Percentiles rank a stretch among this genome's conserved stretches.
Conservation (phyloP, 2,888 invertebrate species). For the Lysandra coridon region DNA sequence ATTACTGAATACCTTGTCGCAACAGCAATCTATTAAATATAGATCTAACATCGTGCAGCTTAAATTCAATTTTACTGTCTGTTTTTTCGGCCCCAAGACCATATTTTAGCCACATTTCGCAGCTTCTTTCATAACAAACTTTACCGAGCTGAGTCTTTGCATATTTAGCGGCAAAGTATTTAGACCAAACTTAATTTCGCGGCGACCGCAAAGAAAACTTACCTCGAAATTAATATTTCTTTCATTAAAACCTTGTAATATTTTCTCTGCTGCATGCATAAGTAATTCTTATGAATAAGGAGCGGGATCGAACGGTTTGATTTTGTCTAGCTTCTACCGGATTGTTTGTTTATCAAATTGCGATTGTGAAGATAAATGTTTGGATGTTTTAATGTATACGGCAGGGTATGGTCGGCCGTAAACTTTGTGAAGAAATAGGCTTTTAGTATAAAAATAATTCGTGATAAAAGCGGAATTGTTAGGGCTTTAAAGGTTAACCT, state of each 20-base stretch:
- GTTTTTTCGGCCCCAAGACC: neutral
- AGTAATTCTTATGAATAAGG: conserved; percentile 79
- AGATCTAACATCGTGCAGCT: too few species aligned
- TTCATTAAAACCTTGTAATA: conserved; percentile 82
- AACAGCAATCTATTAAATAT: too few species aligned
- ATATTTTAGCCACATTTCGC: neutral
- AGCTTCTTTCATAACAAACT: conserved; percentile 22
- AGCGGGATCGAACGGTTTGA: conserved; percentile 50
- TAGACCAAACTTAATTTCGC: conserved; percentile 65
- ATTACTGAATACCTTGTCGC: too few species aligned
- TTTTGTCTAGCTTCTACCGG: conserved; percentile 38
- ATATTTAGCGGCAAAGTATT: conserved; percentile 41
- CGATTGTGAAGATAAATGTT: conserved; percentile 47
- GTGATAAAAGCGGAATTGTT: too few species aligned
- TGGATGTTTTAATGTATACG: conserved; percentile 37
- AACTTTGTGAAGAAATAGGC: neutral
- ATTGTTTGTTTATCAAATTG: conserved; percentile 47
- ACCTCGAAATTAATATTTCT: conserved; percentile 80
- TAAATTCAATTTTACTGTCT: too few species aligned
- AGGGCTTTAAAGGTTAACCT: too few species aligned
- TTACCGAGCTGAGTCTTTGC: conserved; percentile 8
- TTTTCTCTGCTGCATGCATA: conserved; percentile 81
- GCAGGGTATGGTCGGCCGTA: neutral
- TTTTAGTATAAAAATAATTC: too few species aligned
- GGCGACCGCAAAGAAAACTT: conserved; percentile 75